Evolutionary conservation across 1,140 invertebrate species (phyloP).

Genomic region (Ostrea edulis): DNA sequence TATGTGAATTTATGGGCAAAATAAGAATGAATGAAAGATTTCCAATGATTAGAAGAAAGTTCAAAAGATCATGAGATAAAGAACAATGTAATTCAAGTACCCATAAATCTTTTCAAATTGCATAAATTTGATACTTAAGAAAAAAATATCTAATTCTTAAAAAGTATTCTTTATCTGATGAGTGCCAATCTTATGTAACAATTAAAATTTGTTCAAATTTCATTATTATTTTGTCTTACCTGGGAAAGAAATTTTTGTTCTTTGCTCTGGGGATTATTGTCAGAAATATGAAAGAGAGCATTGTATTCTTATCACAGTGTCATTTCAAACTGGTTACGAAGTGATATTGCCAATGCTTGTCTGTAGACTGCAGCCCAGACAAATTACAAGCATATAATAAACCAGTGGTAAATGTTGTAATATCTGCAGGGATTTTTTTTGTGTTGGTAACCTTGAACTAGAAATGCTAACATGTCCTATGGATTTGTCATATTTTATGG

Average conservation of each 20-base stretch:
- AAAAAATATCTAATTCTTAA: not conserved
- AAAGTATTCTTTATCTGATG: not conserved
- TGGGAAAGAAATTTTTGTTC: slow-evolving; percentile 3
- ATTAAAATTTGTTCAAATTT: slow-evolving; percentile 22
- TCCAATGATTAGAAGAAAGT: not conserved
- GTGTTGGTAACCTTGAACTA: not conserved
- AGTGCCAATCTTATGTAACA: slow-evolving; percentile 24
- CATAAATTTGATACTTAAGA: slow-evolving; percentile 1
- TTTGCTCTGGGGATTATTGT: not conserved
- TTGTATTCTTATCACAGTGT: slow-evolving; percentile 21
- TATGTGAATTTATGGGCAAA: not conserved
- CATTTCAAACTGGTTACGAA: slow-evolving; percentile 8
- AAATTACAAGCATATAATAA: slow-evolving; percentile 31
- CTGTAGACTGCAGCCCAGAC: not conserved
- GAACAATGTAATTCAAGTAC: slow-evolving; percentile 4
- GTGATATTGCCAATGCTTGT: slow-evolving; percentile 1
- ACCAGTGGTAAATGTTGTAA: slow-evolving; percentile 21
- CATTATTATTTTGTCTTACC: slow-evolving; percentile 8
- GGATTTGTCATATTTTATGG: slow-evolving; percentile 35
- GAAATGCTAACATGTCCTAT: slow-evolving; percentile 11
- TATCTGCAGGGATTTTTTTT: not conserved
- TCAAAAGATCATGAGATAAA: not conserved
- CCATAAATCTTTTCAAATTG: not conserved
- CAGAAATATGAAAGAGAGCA: slow-evolving; percentile 21
- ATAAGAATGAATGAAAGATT: slow-evolving; percentile 6